These are phyloP conservation scores for Motacilla alba DNA, from an alignment of 2,113 vertebrate species.

Conservation along the genomic window DNA sequence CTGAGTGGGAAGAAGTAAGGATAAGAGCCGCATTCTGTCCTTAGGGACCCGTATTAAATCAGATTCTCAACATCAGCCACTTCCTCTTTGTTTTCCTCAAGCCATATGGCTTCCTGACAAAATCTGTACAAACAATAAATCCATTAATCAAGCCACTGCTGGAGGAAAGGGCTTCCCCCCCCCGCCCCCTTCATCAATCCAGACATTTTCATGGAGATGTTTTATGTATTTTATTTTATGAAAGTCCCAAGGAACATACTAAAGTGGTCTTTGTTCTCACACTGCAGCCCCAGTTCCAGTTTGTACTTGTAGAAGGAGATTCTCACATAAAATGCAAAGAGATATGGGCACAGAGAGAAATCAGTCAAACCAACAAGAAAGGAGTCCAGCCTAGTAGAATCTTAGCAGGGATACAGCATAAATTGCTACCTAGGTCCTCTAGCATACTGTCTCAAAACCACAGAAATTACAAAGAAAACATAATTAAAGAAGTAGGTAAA, in stretches of 20 bases:
- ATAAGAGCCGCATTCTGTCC: constrained; percentile 36
- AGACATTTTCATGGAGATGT: background rate
- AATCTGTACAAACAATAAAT: constrained; percentile 53
- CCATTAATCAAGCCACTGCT: constrained; percentile 46
- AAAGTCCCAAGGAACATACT: background rate
- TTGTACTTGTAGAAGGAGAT: background rate
- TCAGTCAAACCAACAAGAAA: background rate
- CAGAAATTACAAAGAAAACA: background rate
- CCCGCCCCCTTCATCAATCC: background rate
- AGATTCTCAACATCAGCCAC: constrained; percentile 27
- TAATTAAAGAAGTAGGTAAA: background rate
- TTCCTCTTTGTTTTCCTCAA: constrained; percentile 49
- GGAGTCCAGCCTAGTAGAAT: background rate
- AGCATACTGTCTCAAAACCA: background rate
- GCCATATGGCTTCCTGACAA: constrained; percentile 57
- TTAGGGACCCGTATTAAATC: constrained; percentile 30
- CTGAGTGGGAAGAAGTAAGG: constrained; percentile 4
- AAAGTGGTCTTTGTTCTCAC: background rate
- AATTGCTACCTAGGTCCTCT: background rate
- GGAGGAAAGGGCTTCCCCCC: background rate
- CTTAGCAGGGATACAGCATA: background rate
- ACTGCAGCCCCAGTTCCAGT: background rate
- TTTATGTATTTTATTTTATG: constrained; percentile 8
- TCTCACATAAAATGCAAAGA: background rate
- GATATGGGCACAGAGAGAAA: background rate